These are phyloP conservation scores for Misgurnus anguillicaudatus DNA, from an alignment of 2,113 vertebrate genomes.

Conservation along the genomic window DNA sequence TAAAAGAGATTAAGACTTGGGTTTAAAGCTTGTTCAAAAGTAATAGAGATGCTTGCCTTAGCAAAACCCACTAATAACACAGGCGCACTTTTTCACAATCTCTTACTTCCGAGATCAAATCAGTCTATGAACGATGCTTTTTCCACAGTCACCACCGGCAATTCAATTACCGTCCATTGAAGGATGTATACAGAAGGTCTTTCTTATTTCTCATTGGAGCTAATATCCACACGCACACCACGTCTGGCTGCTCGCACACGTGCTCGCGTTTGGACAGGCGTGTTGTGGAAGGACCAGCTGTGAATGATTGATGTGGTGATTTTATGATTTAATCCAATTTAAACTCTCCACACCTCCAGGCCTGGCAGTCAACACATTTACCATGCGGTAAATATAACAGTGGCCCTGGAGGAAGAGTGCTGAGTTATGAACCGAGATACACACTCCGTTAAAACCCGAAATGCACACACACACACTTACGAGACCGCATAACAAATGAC, in stretches of 20 bases:
- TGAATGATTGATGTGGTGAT: conserved; percentile 56
- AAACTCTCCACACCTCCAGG: conserved; percentile 54
- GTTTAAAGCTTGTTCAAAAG: conserved; percentile 5
- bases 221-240: conserved; percentile 36
- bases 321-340: conserved; percentile 58
- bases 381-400: conserved; percentile 52
- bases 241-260: conserved; percentile 35
- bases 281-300: conserved; percentile 44
- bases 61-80: conserved; percentile 16
- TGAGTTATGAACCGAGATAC: conserved; percentile 43
- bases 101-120: conserved; percentile 11
- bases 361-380: conserved; percentile 55
- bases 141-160: background rate
- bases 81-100: conserved; percentile 24
- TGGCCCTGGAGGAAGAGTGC: conserved; percentile 41
- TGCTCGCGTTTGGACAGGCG: conserved; percentile 26
- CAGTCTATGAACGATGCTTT: background rate
- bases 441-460: background rate
- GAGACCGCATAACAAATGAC: conserved; percentile 23
- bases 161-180: conserved; percentile 39
- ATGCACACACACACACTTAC: conserved; percentile 6
- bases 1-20: conserved; percentile 7
- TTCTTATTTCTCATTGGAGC: conserved; percentile 31
- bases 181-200: conserved; percentile 16
- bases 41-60: conserved; percentile 1